A percentile compares a stretch with the other conserved stretches of the same genome.
Conservation (phyloP, 2,113 vertebrate genomes). For the Neomonachus schauinslandi region DNA sequence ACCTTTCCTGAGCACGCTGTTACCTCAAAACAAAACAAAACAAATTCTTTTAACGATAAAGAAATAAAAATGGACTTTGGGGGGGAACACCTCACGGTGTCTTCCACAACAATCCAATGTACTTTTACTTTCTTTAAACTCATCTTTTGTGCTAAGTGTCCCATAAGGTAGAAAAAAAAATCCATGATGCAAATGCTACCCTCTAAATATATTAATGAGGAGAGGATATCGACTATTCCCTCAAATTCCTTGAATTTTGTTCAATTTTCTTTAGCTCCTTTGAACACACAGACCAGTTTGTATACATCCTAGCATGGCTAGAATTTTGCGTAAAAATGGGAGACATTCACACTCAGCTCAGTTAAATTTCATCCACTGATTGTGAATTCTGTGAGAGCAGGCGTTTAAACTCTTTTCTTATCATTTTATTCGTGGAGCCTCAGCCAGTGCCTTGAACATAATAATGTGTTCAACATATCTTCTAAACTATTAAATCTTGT, state of each 20-base stretch:
- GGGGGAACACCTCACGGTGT: not conserved
- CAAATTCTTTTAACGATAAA: not conserved
- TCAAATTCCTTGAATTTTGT: not conserved
- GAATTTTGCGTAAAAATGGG: not conserved
- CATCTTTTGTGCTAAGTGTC: not conserved
- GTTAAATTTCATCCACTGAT: not conserved
- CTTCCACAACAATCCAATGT: not conserved
- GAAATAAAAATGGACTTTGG: not conserved
- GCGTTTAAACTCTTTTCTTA: not conserved
- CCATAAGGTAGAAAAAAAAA: not conserved
- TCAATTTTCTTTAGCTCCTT: not conserved
- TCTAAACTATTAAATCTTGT: not conserved
- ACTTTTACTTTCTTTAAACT: not conserved
- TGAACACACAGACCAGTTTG: not conserved
- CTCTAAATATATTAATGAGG: not conserved
- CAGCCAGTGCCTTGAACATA: not conserved
- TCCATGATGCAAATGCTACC: not conserved
- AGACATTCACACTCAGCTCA: not conserved
- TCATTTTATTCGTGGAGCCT: not conserved
- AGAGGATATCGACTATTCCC: not conserved
- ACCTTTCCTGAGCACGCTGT: not conserved
- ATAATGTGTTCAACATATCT: not conserved
- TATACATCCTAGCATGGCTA: not conserved
- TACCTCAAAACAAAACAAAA: not conserved
- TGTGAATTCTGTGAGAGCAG: not conserved